Evolutionary conservation across 2,113 vertebrate genomes (phyloP), one percentile per base, ranked within the genome.

Genomic region (Manacus vitellinus): DNA sequence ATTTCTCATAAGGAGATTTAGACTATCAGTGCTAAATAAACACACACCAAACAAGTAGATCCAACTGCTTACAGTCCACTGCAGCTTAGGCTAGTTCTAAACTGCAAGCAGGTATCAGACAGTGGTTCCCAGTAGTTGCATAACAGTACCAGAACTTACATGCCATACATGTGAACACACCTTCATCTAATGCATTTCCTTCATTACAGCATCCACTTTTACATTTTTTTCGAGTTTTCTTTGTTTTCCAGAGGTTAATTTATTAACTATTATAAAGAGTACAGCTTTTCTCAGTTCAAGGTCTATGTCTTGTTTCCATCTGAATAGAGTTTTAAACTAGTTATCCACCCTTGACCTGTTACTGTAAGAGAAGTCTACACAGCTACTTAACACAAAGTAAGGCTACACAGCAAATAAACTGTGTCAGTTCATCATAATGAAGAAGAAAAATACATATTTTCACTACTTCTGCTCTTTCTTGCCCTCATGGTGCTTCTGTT

Each of bases 141-240:
- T 4, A 43, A 52, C 11, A 1, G 1, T 15, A 44, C n/a, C 19
- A 89, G 39, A 77, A 61, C 23, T 43, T 19, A 47, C 2, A 23
- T 8, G 21, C 13, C 30, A 35, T 27, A 77, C 10, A 24, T 0
- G 1, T 17, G 37, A 88, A 70, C 17, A 52, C 22, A 39, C 33
- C 18, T 77, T 11, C 31, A 46, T 37, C 9, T 41, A 52, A 77
- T 1, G 49, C 12, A 44, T 54, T 20, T 51, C 7, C 55, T 85
- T 44, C 54, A 56, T 31, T 65, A 61, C 14, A 85, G 39, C 31
- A 55, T 19, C 27, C 10, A 65, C 8, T 15, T 62, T 33, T 22
- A 71, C 6, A 4, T 21, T 27, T 44, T 41, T 44, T n/a, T 12
- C 0, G 0, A 14, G 24, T 52, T 19, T 19, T 25, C 17, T 72